Base-by-base conservation (phyloP, 2,113 vertebrate genomes). In the Passer montanus region DNA sequence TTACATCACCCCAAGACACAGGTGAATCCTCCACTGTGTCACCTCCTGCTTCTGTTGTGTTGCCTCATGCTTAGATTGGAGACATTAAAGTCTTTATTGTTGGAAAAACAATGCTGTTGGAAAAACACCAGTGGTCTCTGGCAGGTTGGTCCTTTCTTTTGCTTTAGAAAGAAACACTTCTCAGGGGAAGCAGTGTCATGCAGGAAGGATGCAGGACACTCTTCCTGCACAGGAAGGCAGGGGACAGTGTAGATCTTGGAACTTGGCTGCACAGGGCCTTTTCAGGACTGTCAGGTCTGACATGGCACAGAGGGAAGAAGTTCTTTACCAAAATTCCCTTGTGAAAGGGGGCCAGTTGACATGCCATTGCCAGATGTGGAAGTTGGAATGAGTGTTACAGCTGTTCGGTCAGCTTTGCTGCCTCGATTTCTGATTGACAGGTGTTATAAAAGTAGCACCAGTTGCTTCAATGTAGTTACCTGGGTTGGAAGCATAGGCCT, bases 391-490 rank as follows among this genome's bases (percentile, higher is more conserved):
- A 31, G 5, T 46, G 18, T 37, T 85, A 16, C 18, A 66, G 30
- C 53, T 79, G 49, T 63, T 73, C 14, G 22, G 53, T 24, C 37
- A 72, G 70, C 44, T 66, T 85, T 77, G 31, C 20, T 75, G 37
- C 3, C 3, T 30, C 55, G 21, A 21, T 74, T 90, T 78, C 50
- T 74, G 43, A 5, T 11, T 74, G 47, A 39, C 16, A 35, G 69
- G 19, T 0, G 0, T 77, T 63, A 22, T 5, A 60, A 14, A 2
- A 33, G 59, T 67, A 43, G 13, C 8, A 81, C 6, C 47, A 44
- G 50, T 70, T 0, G 0, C 35, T 88, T 79, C 60, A 63, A 1
- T 49, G 9, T 59, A n/a, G n/a, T 67, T 59, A 68, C 17, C 27
- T 78, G 35, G 3, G 3, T 23, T 67, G 35, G 44, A 59, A 59